Evolutionary conservation across 2,113 vertebrate species (phyloP), one percentile per base, ranked within the genome.

Genomic region (Ptyas mucosa): DNA sequence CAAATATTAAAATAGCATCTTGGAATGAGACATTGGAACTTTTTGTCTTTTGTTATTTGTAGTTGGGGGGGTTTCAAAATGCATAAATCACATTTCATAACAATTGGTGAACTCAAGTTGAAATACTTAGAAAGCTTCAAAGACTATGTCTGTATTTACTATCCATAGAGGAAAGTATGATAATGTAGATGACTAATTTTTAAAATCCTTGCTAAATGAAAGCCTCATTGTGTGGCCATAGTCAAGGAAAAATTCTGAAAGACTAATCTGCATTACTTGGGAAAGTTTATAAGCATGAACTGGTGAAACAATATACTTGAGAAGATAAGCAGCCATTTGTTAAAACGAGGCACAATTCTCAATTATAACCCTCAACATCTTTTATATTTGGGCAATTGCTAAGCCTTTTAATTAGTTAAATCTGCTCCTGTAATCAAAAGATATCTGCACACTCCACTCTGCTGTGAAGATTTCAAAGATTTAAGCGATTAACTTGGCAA

Each of bases 391-490:
- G 97, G 97, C 88, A 26, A 14, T 94, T 95, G 96, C 98, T 97
- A 97, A 97, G 98, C 97, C 97, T 96, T 87, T 92, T 98, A 98
- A 98, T 98, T 98, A 98, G 98, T 98, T 97, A 97, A 98, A 98
- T 98, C 97, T 98, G 95, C 95, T 97, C 97, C 97, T 96, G 23
- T 93, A 96, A 96, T 96, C 95, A 95, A 94, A 96, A 97, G 96
- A 89, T 95, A 94, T 95, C 92, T 94, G 90, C 96, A 96, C 97
- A 97, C 97, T 97, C 97, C 97, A 95, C 93, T 97, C 97, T 97
- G 94, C 97, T 94, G 96, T 93, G 97, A 97, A 94, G 94, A 95
- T 96, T 97, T 97, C 96, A 95, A 6, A 97, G 98, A 93, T 98
- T 96, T 96, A 98, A 85, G 97, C 97, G 98, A 98, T 98, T 98